These are phyloP conservation scores for Idaea aversata DNA, from an alignment of 2,888 invertebrate genomes.

Conservation along the genomic window DNA sequence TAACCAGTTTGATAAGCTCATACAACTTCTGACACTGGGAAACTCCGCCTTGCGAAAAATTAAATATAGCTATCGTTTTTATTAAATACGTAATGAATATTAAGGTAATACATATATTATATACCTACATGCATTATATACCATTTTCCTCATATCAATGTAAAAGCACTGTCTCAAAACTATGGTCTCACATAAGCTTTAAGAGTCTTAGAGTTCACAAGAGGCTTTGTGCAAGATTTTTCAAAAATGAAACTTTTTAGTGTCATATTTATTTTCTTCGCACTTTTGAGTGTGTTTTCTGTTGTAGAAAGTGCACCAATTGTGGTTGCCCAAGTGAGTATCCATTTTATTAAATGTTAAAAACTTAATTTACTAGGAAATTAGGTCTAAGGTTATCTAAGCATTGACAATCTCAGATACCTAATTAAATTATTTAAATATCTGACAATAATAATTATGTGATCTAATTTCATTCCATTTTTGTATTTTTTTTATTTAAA, in stretches of 20 bases:
- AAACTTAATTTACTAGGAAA: neutral
- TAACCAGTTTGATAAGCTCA: neutral
- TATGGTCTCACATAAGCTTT: neutral
- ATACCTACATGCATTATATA: neutral
- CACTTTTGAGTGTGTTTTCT: neutral
- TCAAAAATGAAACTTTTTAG: neutral
- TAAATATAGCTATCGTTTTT: neutral
- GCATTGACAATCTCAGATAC: too few species aligned
- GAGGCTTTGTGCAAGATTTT: neutral
- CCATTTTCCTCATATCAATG: neutral
- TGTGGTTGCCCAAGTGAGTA: constrained; percentile 1
- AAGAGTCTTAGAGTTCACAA: neutral
- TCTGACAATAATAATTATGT: too few species aligned
- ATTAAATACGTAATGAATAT: neutral
- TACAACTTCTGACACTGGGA: neutral
- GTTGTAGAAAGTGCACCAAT: neutral
- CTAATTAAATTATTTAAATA: too few species aligned
- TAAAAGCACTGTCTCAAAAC: neutral
- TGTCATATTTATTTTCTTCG: neutral
- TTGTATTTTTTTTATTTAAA: too few species aligned
- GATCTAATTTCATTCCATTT: too few species aligned
- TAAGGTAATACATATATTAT: neutral
- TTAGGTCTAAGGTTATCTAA: too few species aligned
- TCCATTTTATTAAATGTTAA: neutral
- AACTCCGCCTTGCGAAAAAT: neutral